Evolutionary conservation across 2,888 invertebrate genomes (phyloP).

Genomic region (Girardia tigrina): DNA sequence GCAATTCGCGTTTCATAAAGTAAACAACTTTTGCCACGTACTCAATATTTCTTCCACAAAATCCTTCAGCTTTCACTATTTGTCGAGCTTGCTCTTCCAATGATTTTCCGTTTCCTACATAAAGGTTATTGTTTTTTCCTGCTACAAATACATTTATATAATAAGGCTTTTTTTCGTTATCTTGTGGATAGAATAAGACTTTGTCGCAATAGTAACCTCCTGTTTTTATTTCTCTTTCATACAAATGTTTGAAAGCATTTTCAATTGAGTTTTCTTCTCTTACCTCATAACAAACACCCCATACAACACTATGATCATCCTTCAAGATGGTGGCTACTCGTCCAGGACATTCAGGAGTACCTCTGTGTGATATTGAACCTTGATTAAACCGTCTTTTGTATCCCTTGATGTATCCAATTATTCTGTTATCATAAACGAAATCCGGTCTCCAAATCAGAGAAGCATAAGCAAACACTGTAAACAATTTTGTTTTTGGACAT

Average conservation of each 20-base stretch:
- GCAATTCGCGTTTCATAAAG: too few relatives aligned
- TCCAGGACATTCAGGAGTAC: conserved; percentile 41
- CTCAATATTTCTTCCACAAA: too few relatives aligned
- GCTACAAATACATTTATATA: background rate
- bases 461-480: conserved; percentile 52
- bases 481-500: too few relatives aligned
- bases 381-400: conserved; percentile 50
- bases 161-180: background rate
- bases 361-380: conserved; percentile 50
- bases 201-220: background rate
- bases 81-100: background rate
- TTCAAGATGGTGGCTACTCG: background rate
- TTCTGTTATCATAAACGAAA: conserved; percentile 43
- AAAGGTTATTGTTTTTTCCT: background rate
- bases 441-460: conserved; percentile 51
- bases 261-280: background rate
- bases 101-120: background rate
- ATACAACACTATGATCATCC: background rate
- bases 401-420: conserved; percentile 45
- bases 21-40: too few relatives aligned
- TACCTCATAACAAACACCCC: background rate
- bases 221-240: background rate
- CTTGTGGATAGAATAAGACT: background rate
- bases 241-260: background rate
- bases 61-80: too few relatives aligned